phyloP scores from a whole-genome alignment of 2,113 vertebrate genomes.

The Eonycteris spelaea region DNA sequence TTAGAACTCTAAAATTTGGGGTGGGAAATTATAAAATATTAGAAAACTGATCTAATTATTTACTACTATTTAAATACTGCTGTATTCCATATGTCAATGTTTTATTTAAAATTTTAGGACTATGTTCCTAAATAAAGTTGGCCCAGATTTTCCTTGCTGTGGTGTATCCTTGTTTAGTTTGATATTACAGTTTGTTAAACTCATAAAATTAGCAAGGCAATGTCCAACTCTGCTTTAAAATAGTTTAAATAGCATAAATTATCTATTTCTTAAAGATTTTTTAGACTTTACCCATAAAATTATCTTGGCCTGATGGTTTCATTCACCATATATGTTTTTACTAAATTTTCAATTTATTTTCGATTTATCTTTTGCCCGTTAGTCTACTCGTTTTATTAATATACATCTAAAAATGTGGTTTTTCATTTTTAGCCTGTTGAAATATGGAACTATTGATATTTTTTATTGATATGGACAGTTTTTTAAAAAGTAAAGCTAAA shows the following conservation, averaged over 20 bases:
- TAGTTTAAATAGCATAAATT: neutral
- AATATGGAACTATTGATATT: neutral
- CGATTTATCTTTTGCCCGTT: neutral
- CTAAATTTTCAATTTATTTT: neutral
- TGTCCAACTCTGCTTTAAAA: neutral
- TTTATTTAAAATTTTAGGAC: neutral
- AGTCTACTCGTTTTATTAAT: neutral
- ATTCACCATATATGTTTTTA: neutral
- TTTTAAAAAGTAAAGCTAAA: neutral
- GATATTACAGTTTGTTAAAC: neutral
- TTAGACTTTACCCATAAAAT: neutral
- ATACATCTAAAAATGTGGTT: neutral
- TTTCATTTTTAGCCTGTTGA: neutral
- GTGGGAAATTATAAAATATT: neutral
- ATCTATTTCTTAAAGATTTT: slow-evolving; percentile 4
- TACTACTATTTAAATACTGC: neutral
- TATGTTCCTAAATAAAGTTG: neutral
- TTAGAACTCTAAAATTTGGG: neutral
- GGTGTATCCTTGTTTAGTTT: neutral
- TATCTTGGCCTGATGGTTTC: neutral
- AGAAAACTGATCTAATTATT: neutral
- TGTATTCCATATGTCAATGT: neutral
- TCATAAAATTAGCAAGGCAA: neutral
- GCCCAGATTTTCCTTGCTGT: neutral
- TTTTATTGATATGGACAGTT: neutral